Conservation (phyloP, 1,140 invertebrate species). For the Dinoponera quadriceps region DNA sequence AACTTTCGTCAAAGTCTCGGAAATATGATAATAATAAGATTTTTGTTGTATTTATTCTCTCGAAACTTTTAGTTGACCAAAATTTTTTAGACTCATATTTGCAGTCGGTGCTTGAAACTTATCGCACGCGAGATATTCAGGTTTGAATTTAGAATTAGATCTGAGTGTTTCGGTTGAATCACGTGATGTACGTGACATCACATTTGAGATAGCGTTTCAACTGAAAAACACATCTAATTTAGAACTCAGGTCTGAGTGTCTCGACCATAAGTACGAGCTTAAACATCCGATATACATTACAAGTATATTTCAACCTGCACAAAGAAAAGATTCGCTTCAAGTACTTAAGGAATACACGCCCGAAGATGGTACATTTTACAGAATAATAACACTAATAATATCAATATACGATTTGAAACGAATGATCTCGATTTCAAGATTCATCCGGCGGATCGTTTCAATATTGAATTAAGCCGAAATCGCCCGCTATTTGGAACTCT, state of each 20-base stretch:
- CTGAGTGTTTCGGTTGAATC: too few species aligned
- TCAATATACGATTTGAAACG: neutral
- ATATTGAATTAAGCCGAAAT: neutral
- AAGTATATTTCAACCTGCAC: neutral
- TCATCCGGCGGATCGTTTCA: conserved; percentile 2
- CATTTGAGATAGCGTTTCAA: too few species aligned
- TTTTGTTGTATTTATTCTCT: neutral
- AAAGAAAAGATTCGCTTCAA: neutral
- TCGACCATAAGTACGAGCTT: too few species aligned
- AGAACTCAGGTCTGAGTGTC: too few species aligned
- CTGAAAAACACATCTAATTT: too few species aligned
- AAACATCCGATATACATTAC: neutral
- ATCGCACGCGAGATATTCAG: too few species aligned
- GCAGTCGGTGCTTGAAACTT: too few species aligned
- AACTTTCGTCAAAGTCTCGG: neutral
- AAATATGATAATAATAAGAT: conserved; percentile 16
- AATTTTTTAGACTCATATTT: neutral
- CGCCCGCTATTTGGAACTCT: too few species aligned
- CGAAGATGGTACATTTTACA: neutral
- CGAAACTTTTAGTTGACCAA: neutral
- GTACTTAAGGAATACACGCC: neutral
- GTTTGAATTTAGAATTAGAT: too few species aligned
- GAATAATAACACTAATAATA: neutral
- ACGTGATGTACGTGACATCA: too few species aligned
- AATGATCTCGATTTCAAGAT: neutral